Conservation (phyloP, 1,140 invertebrate genomes). For the Melitaea cinxia region DNA sequence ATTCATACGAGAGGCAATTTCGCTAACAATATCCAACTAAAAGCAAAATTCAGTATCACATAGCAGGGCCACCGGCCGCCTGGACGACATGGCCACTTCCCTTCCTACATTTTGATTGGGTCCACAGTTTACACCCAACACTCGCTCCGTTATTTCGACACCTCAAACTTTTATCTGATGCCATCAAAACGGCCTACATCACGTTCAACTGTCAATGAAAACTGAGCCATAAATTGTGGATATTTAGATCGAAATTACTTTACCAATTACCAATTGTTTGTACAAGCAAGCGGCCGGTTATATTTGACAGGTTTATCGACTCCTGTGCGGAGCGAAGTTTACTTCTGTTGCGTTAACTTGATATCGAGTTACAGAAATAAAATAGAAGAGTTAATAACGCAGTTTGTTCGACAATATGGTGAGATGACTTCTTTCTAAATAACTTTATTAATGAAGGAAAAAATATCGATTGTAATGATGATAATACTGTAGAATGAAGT, state of each 20-base stretch:
- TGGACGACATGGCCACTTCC: slow-evolving; percentile 31
- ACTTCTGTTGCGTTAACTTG: slow-evolving; percentile 32
- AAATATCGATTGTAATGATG: not conserved
- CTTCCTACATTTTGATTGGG: slow-evolving; percentile 60
- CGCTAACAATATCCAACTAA: slow-evolving; percentile 4
- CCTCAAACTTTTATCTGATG: slow-evolving; percentile 48
- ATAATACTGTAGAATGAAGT: not conserved
- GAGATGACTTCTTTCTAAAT: not conserved
- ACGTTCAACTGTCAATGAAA: slow-evolving; percentile 7
- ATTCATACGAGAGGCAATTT: slow-evolving; percentile 2
- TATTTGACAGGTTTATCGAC: slow-evolving; percentile 73
- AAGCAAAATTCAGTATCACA: not conserved
- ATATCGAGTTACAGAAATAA: slow-evolving; percentile 37
- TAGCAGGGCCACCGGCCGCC: slow-evolving; percentile 14
- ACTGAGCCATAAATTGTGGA: slow-evolving; percentile 10
- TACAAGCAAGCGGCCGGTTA: slow-evolving; percentile 55
- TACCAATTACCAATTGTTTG: slow-evolving; percentile 41
- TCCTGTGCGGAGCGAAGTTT: slow-evolving; percentile 39
- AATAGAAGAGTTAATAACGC: slow-evolving; percentile 35
- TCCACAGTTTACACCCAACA: slow-evolving; percentile 68
- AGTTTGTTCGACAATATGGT: slow-evolving; percentile 4
- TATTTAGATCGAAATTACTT: slow-evolving; percentile 20
- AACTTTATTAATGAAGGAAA: not conserved
- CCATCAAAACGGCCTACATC: slow-evolving; percentile 24
- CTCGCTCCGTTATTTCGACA: slow-evolving; percentile 70